Base-by-base conservation (phyloP, 1,140 invertebrate genomes). In the Magallana ariakensis region DNA sequence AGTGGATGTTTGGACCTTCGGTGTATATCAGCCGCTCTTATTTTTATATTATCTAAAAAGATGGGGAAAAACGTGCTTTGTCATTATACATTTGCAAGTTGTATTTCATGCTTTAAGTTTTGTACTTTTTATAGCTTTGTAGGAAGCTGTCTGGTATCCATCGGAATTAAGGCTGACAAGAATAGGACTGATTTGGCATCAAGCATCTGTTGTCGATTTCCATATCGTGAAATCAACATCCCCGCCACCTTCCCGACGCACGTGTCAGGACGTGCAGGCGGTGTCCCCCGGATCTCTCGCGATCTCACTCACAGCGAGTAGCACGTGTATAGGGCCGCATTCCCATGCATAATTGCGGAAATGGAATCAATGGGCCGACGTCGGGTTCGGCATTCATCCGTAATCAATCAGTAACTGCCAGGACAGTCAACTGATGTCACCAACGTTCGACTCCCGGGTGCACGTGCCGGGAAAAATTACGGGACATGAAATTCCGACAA, bases 291-390 rank as follows among this genome's bases (percentile, higher is more conserved):
- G 58, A 60, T 16, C 15, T 6, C 58, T n/a, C 58, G 15, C n/a
- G 22, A 75, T 11, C 22, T 33, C 8, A 13, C 13, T 26, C 66
- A 33, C 66, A 75, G 33, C 33, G 11, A 75, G 22, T 26, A 19
- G 66, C 66, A 75, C 66, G 66, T 75, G 66, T 26, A 2, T 4
- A 75, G 33, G 33, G 11, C 22, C 33, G 33, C 66, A 75, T 75
- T 75, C 66, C 66, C 66, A 75, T 75, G 66, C 66, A 75, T 75
- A 75, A 75, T 75, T 75, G 66, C 66, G 66, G 66, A 75, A 75
- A 26, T 75, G 22, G 22, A 26, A 75, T 75, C 66, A 75, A 75
- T 75, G 33, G 8, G 26, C 26, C 66, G 66, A 9, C 22, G 66
- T 75, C 66, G 66, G 22, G 13, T 75, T 75, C 19, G 33, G 66